phyloP scores from a whole-genome alignment of 1,140 invertebrate species.

The Musca domestica region DNA sequence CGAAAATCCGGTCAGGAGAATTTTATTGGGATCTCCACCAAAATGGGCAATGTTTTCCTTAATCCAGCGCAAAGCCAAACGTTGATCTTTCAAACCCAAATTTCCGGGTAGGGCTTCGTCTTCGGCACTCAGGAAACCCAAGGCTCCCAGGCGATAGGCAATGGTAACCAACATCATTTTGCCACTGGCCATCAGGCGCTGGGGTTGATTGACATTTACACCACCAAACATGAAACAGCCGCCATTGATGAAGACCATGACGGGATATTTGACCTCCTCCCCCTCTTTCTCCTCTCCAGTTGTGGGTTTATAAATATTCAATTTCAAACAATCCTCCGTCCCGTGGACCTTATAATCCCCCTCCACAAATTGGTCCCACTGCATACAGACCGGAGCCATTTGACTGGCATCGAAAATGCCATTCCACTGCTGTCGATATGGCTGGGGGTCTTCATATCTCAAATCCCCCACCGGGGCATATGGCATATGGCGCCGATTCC shows the following conservation, averaged over 20 bases:
- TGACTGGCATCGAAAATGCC: slow-evolving; percentile 30
- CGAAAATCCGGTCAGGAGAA: slow-evolving; percentile 59
- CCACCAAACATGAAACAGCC: slow-evolving; percentile 56
- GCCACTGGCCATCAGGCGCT: slow-evolving; percentile 59
- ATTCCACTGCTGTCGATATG: slow-evolving; percentile 28
- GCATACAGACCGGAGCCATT: slow-evolving; percentile 28
- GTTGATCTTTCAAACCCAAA: slow-evolving; percentile 66
- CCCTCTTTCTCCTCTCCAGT: slow-evolving; percentile 31
- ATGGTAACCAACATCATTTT: slow-evolving; percentile 63
- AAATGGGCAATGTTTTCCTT: slow-evolving; percentile 61
- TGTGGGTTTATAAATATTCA: slow-evolving; percentile 50
- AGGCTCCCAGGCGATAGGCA: slow-evolving; percentile 63
- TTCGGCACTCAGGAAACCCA: slow-evolving; percentile 63
- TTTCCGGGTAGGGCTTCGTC: slow-evolving; percentile 61
- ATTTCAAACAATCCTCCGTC: slow-evolving; percentile 48
- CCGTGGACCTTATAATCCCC: slow-evolving; percentile 32
- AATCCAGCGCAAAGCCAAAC: slow-evolving; percentile 63
- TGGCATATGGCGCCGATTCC: slow-evolving; percentile 55
- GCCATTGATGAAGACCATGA: slow-evolving; percentile 58
- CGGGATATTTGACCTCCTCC: slow-evolving; percentile 47
- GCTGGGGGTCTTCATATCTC: slow-evolving; percentile 41
- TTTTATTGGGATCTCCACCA: slow-evolving; percentile 59
- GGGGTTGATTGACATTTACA: slow-evolving; percentile 56
- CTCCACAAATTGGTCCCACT: slow-evolving; percentile 35
- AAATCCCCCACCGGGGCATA: slow-evolving; percentile 53